These are phyloP conservation scores for Bombus turneri DNA, from an alignment of 1,140 invertebrate species.

Conservation along the genomic window DNA sequence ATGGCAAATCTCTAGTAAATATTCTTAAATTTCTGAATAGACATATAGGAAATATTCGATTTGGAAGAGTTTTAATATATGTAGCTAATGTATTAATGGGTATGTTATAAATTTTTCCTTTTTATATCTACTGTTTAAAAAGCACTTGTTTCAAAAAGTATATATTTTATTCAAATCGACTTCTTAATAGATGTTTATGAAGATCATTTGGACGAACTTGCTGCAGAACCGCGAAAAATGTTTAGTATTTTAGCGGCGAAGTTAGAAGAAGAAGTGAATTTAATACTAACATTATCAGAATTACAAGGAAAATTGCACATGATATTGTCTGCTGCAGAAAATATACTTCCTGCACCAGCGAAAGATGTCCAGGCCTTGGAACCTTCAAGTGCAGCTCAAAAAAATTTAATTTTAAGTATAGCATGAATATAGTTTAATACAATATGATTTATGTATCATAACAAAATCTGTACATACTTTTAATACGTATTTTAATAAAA, in stretches of 20 bases:
- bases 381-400: conserved; percentile 85
- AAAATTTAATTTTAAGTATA: conserved; percentile 85
- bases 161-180: conserved; percentile 33
- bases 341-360: conserved; percentile 65
- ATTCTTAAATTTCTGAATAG: conserved; percentile 91
- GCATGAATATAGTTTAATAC: conserved; percentile 57
- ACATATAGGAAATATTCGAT: conserved; percentile 89
- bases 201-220: conserved; percentile 83
- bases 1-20: conserved; percentile 85
- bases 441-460: conserved; percentile 7
- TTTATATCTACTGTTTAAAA: not conserved
- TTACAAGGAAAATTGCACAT: conserved; percentile 88
- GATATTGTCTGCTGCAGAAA: conserved; percentile 84
- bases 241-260: conserved; percentile 85
- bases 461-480: conserved; percentile 62
- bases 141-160: not conserved
- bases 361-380: conserved; percentile 79
- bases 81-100: conserved; percentile 88
- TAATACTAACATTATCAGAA: conserved; percentile 84
- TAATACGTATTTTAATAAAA: conserved; percentile 51
- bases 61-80: conserved; percentile 88
- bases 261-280: conserved; percentile 86
- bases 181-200: conserved; percentile 85
- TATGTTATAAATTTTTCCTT: conserved; percentile 69
- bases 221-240: conserved; percentile 84